Conservation (phyloP, 2,113 vertebrate species). For the Austrofundulus limnaeus region DNA sequence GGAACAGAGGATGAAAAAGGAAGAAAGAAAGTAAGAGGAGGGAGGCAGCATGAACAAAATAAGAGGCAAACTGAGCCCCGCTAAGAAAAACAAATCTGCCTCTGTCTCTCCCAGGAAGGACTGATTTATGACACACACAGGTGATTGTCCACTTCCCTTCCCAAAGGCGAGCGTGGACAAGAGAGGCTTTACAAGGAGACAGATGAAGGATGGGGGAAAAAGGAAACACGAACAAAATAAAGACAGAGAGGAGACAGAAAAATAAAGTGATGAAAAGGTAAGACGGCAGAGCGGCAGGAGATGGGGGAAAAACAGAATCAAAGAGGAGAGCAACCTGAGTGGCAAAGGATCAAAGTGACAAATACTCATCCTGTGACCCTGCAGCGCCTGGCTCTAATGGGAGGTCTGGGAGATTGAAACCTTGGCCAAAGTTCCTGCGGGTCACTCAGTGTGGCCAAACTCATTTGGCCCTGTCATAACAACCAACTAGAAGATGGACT, state of each 20-base stretch:
- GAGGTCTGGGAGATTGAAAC: conserved; percentile 65
- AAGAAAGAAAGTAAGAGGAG: conserved; percentile 16
- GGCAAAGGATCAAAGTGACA: conserved; percentile 71
- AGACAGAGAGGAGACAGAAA: conserved; percentile 20
- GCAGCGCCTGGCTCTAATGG: conserved; percentile 59
- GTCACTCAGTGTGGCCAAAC: conserved; percentile 53
- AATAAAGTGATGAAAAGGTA: conserved; percentile 20
- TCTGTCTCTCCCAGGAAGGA: conserved; percentile 29
- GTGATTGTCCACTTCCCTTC: conserved; percentile 8
- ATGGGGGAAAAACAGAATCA: conserved; percentile 32
- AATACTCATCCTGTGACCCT: conserved; percentile 59
- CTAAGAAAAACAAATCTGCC: conserved; percentile 64
- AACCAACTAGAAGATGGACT: conserved; percentile 40
- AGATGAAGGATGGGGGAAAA: conserved; percentile 5
- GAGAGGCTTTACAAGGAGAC: conserved; percentile 2
- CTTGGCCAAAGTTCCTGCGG: conserved; percentile 55
- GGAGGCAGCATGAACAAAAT: conserved; percentile 42
- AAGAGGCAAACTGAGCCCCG: conserved; percentile 41
- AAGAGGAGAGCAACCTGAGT: conserved; percentile 44
- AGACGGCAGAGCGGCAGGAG: conserved; percentile 12
- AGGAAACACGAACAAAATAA: too few relatives aligned
- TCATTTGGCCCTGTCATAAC: conserved; percentile 68
- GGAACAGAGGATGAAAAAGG: conserved; percentile 50
- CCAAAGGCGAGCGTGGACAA: conserved; percentile 6
- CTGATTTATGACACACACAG: conserved; percentile 48